Conservation (phyloP, 2,888 invertebrate genomes). For the Yponomeuta plumbellus region DNA sequence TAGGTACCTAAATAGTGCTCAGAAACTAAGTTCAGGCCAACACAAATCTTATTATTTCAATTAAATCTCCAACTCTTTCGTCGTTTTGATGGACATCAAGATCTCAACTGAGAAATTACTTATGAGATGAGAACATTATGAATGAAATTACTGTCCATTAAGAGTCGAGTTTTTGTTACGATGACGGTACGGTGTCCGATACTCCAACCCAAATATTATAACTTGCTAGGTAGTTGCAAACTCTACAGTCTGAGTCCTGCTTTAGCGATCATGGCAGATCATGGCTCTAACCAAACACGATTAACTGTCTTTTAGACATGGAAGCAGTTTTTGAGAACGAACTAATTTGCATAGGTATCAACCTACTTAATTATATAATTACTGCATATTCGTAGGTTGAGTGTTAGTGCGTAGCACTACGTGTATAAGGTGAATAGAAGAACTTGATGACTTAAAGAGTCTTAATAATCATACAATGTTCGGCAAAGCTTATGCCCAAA, state of each 20-base stretch:
- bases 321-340: not conserved
- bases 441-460: not conserved
- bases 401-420: too few species aligned
- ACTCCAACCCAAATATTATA: not conserved
- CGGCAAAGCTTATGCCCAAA: not conserved
- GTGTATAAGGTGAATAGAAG: too few species aligned
- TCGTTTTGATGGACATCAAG: not conserved
- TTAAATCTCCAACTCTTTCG: too few species aligned
- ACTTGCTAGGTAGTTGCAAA: too few species aligned
- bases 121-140: conserved; percentile 4
- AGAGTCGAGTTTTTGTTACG: conserved; percentile 9
- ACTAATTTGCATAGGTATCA: too few species aligned
- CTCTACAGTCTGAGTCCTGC: not conserved
- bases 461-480: not conserved
- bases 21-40: too few species aligned
- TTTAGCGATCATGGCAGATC: not conserved
- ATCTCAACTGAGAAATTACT: not conserved
- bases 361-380: too few species aligned
- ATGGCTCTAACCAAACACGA: not conserved
- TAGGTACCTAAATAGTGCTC: too few species aligned
- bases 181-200: conserved; percentile 8
- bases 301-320: not conserved
- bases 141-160: conserved; percentile 15
- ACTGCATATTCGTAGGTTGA: too few species aligned
- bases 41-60: too few species aligned